Conservation (phyloP, 2,113 vertebrate genomes). For the Oryzias celebensis region DNA sequence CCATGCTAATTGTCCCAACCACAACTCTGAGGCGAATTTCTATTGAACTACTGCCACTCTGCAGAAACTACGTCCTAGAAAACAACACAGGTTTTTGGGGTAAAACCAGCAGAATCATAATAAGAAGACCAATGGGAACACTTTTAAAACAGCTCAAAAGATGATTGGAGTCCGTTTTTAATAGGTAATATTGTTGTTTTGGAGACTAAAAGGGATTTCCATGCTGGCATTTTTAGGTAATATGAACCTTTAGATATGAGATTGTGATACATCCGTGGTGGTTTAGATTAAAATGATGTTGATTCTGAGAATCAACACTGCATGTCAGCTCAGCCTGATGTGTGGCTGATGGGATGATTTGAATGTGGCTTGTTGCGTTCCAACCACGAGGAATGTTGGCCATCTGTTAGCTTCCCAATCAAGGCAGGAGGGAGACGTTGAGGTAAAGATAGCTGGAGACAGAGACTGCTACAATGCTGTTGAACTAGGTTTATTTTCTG, state of each 20-base stretch:
- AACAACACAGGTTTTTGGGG: too few species aligned
- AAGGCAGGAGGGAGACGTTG: constrained; percentile 12
- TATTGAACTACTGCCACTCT: too few species aligned
- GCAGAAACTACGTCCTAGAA: too few species aligned
- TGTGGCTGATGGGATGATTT: constrained; percentile 41
- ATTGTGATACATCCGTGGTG: constrained; percentile 21
- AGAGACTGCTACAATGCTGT: not conserved
- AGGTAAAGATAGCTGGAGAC: constrained; percentile 10
- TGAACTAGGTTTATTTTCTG: too few species aligned
- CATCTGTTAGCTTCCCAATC: constrained; percentile 35
- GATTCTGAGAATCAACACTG: constrained; percentile 41
- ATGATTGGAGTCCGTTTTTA: too few species aligned
- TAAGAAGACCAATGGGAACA: too few species aligned
- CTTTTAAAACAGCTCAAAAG: too few species aligned
- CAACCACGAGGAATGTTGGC: constrained; percentile 58
- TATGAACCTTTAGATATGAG: not conserved
- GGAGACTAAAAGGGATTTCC: too few species aligned
- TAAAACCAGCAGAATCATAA: too few species aligned
- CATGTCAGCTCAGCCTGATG: constrained; percentile 35
- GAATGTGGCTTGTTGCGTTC: constrained; percentile 58
- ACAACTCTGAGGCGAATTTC: too few species aligned
- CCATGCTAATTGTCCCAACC: too few species aligned
- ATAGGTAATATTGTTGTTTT: too few species aligned
- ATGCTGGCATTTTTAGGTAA: not conserved
- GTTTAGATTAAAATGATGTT: constrained; percentile 42